Evolutionary conservation across 2,888 invertebrate species (phyloP).

Genomic region (Lasioglossum leucozonium): DNA sequence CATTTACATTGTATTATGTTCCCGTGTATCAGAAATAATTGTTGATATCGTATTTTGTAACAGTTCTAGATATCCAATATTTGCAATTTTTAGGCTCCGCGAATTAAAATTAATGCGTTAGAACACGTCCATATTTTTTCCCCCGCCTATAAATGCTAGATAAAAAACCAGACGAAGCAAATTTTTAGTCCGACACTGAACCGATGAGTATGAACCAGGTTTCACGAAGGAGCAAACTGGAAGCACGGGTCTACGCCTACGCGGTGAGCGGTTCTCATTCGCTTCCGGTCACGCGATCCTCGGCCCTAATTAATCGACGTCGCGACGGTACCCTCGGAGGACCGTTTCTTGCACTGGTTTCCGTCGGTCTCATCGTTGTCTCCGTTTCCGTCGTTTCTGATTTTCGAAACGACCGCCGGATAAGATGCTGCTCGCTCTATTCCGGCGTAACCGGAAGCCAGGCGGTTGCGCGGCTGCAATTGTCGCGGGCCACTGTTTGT

Average conservation of each 20-base stretch:
- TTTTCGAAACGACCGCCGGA: conserved; percentile 7
- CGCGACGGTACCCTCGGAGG: not conserved
- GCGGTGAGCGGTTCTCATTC: conserved; percentile 57
- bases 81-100: too few relatives aligned
- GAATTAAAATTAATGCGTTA: too few relatives aligned
- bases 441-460: conserved; percentile 70
- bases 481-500: conserved; percentile 67
- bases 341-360: not conserved
- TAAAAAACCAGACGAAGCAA: too few relatives aligned
- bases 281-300: conserved; percentile 75
- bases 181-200: too few relatives aligned
- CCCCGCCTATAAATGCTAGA: too few relatives aligned
- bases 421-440: conserved; percentile 49
- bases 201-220: too few relatives aligned
- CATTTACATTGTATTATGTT: too few relatives aligned
- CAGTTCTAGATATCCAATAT: too few relatives aligned
- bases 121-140: too few relatives aligned
- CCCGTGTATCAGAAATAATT: too few relatives aligned
- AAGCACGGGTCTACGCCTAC: conserved; percentile 51
- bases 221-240: conserved; percentile 47
- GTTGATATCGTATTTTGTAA: too few relatives aligned
- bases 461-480: conserved; percentile 48
- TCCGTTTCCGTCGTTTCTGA: not conserved
- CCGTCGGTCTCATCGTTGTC: not conserved
- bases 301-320: conserved; percentile 65